Evolutionary conservation across 2,888 invertebrate species (phyloP), one percentile per base, ranked within the genome.

Genomic region (Eurytoma adleriae): DNA sequence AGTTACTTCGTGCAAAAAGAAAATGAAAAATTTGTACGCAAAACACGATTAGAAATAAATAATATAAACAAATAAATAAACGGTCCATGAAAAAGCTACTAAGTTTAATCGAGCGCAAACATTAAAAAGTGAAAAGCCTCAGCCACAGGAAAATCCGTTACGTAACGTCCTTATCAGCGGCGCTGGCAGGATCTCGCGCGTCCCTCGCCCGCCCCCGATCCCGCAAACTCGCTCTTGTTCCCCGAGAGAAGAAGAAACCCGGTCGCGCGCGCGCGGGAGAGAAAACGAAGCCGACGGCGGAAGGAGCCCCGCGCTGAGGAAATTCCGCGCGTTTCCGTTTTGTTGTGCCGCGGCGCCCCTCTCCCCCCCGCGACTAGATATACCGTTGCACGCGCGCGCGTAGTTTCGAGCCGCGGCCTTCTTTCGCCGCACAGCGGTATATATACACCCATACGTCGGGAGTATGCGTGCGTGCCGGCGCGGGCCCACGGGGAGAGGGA

Each of bases 321-420:
- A 73, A 79, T 74, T 70, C 69, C 40, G 48, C 54, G 48, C 54
- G 61, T 68, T 78, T 83, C 69, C 73, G 73, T 77, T 67, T 74
- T 70, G 70, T 82, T 82, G 76, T 78, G 81, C 82, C 67, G 52
- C 16, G 13, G 13, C 24, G 13, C 4, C 20, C 18, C 18, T 5
- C 18, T 3, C 59, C 73, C 72, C 72, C 73, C 70, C 71, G 67
- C 72, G 84, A 81, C 83, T 86, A 86, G 84, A 84, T 85, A 86
- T 85, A 86, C 86, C 87, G 85, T 86, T 86, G 84, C 83, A 82
- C 62, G 54, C 83, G 83, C 62, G 54, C 18, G n/a, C 57, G 40
- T 85, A 87, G 84, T 86, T 86, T 86, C 84, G 84, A 86, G 83
- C 83, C 85, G 84, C 84, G 85, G 79, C 78, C 82, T 79, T 79